A percentile compares a stretch with the other conserved stretches of the same genome.
phyloP scores from a whole-genome alignment of 2,113 vertebrate genomes.

The Megaptera novaeangliae region DNA sequence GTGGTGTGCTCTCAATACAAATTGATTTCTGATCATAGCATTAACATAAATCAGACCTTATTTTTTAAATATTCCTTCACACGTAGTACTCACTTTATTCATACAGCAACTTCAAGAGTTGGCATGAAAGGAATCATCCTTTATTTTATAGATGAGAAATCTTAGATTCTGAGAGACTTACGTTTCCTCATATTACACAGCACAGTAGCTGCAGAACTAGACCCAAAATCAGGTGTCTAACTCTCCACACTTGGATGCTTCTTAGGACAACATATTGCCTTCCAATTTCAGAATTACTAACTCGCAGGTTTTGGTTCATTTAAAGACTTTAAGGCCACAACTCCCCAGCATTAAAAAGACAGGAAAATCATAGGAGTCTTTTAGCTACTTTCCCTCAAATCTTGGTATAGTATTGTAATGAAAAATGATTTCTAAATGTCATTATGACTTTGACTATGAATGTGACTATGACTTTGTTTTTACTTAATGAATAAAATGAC shows the following conservation, averaged over 20 bases:
- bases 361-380: background rate
- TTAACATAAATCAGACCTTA: background rate
- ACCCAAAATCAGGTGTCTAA: background rate
- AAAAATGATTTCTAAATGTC: background rate
- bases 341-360: background rate
- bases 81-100: background rate
- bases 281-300: background rate
- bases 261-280: background rate
- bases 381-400: background rate
- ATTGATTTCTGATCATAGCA: background rate
- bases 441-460: background rate
- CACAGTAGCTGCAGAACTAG: background rate
- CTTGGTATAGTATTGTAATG: background rate
- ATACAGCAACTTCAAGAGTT: background rate
- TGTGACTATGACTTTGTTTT: background rate
- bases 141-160: constrained; percentile 5
- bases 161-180: background rate
- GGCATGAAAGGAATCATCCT: background rate
- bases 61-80: background rate
- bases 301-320: background rate
- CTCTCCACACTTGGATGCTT: background rate
- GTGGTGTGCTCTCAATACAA: background rate
- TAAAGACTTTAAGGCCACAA: background rate
- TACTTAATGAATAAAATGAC: background rate
- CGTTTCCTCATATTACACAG: background rate